A percentile compares a stretch with the other conserved stretches of the same genome.
Evolutionary conservation across 30 jellyfish, hydroid and myxozoan species (phyloP).

Genomic region (Aurelia sp.): DNA sequence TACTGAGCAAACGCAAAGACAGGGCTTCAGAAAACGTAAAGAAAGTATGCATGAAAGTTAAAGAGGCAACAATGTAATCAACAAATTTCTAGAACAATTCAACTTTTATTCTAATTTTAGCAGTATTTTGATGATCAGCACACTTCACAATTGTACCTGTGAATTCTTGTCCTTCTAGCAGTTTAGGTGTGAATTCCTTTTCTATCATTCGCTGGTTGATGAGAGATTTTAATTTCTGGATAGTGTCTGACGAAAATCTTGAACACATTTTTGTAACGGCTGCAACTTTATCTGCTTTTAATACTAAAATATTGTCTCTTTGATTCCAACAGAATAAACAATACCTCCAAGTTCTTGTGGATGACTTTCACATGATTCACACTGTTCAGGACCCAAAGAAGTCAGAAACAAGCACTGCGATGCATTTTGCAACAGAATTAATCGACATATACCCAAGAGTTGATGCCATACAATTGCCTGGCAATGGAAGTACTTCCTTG

Average conservation of each 20-base stretch:
- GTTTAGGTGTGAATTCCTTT: no score
- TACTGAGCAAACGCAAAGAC: no score
- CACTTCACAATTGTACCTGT: no score
- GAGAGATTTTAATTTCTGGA: neutral
- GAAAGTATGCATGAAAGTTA: neutral
- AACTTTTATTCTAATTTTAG: conserved; percentile 1
- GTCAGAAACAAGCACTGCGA: conserved; percentile 23
- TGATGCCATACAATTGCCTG: conserved; percentile 21
- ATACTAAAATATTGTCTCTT: neutral
- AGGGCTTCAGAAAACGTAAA: no score
- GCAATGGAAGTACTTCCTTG: conserved; percentile 12
- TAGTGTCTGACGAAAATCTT: neutral
- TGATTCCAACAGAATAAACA: conserved; percentile 19
- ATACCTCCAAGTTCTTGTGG: conserved; percentile 24
- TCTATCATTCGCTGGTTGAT: neutral
- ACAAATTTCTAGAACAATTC: neutral
- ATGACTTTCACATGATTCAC: conserved; percentile 12
- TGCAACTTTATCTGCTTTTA: neutral
- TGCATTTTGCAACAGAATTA: conserved; percentile 26
- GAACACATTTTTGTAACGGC: neutral
- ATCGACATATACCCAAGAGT: conserved; percentile 19
- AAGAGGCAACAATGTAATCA: conserved; percentile 11
- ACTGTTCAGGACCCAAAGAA: conserved; percentile 21
- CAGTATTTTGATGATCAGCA: conserved; percentile 2
- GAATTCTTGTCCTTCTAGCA: no score